Percentiles rank a stretch among this genome's conserved stretches.
Evolutionary conservation across 1,140 invertebrate species (phyloP).

Genomic region (Zaprionus africanus): DNA sequence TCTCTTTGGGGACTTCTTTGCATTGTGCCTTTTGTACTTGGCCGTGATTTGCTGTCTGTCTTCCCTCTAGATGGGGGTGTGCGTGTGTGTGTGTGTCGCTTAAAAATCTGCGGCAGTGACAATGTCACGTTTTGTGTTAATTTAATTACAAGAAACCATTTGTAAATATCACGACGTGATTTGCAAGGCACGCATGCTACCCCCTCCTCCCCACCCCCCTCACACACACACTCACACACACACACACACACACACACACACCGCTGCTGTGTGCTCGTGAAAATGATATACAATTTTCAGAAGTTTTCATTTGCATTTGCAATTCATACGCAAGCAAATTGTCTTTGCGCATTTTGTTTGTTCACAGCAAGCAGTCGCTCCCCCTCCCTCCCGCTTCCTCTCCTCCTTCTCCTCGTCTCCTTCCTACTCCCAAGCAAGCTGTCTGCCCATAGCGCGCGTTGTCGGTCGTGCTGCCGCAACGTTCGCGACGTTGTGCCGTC

Average conservation of each 20-base stretch:
- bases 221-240: neutral
- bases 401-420: neutral
- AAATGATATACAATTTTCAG: conserved; percentile 73
- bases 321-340: conserved; percentile 68
- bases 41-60: conserved; percentile 57
- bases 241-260: neutral
- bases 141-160: conserved; percentile 83
- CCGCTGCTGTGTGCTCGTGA: conserved; percentile 25
- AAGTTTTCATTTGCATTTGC: conserved; percentile 76
- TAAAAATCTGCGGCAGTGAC: conserved; percentile 81
- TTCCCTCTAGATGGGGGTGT: conserved; percentile 1
- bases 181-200: conserved; percentile 69
- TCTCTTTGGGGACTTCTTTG: conserved; percentile 58
- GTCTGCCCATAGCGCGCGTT: too few species aligned
- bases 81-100: conserved; percentile 60
- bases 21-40: conserved; percentile 58
- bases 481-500: neutral
- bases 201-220: neutral
- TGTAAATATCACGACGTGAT: conserved; percentile 82
- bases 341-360: conserved; percentile 60
- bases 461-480: neutral
- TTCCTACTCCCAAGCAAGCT: too few species aligned
- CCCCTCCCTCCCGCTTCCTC: neutral
- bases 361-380: conserved; percentile 30
- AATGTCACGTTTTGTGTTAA: conserved; percentile 83